Percentiles rank a stretch among this genome's conserved stretches.
These are phyloP conservation scores for Ornithorhynchus anatinus DNA, from an alignment of 2,113 vertebrate genomes.

Conservation along the genomic window DNA sequence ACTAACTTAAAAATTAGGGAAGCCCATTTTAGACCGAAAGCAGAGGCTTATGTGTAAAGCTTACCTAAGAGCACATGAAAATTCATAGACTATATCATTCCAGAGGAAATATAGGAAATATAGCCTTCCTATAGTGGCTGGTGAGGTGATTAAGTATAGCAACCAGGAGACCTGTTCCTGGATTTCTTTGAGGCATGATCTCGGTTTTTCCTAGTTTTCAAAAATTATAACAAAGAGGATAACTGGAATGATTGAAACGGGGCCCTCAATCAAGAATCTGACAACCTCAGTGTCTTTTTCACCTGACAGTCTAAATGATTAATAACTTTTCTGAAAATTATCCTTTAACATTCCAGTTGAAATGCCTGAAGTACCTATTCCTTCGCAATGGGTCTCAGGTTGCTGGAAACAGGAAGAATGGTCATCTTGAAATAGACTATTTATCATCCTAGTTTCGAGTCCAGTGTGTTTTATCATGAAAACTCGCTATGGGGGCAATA, in stretches of 20 bases:
- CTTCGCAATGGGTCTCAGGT: too few relatives aligned
- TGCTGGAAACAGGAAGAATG: too few relatives aligned
- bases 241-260: neutral
- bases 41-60: too few relatives aligned
- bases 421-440: too few relatives aligned
- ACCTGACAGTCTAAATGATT: neutral
- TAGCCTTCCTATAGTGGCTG: neutral
- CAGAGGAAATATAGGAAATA: neutral
- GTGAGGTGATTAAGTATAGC: neutral
- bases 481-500: too few relatives aligned
- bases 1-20: too few relatives aligned
- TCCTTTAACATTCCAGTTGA: neutral
- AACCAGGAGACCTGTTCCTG: neutral
- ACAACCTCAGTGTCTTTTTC: neutral
- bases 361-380: neutral
- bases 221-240: constrained; percentile 19
- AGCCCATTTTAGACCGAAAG: too few relatives aligned
- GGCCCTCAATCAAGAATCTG: constrained; percentile 14
- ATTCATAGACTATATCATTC: too few relatives aligned
- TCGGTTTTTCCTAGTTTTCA: neutral
- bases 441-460: too few relatives aligned
- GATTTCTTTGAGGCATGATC: too few relatives aligned
- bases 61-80: too few relatives aligned
- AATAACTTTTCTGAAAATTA: constrained; percentile 17
- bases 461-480: too few relatives aligned